Percentiles rank a stretch among this genome's conserved stretches.
Evolutionary conservation across 2,113 vertebrate genomes (phyloP).

Genomic region (Coturnix japonica): DNA sequence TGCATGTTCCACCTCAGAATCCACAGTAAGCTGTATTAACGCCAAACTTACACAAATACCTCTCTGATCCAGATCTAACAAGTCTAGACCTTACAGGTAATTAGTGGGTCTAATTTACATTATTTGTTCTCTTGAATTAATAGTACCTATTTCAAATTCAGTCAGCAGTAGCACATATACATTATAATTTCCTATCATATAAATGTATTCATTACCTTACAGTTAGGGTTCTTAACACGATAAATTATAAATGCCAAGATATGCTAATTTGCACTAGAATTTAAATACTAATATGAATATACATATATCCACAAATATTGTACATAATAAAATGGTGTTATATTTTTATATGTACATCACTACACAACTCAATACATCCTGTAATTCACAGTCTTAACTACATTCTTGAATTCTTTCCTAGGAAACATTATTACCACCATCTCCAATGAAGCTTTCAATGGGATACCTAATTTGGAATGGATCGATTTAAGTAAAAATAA

Average conservation of each 20-base stretch:
- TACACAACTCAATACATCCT: background rate
- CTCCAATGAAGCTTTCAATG: constrained; percentile 90
- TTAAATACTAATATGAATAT: background rate
- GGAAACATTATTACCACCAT: constrained; percentile 89
- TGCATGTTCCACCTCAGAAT: constrained; percentile 85
- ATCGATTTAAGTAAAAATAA: constrained; percentile 94
- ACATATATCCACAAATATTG: background rate
- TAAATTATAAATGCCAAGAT: background rate
- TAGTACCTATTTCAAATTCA: background rate
- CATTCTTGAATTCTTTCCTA: constrained; percentile 66
- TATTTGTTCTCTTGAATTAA: background rate
- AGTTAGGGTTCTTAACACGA: background rate
- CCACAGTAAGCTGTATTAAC: constrained; percentile 84
- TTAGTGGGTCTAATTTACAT: background rate
- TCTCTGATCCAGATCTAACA: constrained; percentile 83
- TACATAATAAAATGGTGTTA: background rate
- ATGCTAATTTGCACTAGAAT: background rate
- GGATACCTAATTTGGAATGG: constrained; percentile 93
- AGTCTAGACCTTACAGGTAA: constrained; percentile 91
- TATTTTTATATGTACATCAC: background rate
- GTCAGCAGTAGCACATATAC: background rate
- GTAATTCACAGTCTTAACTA: background rate
- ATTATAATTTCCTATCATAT: background rate
- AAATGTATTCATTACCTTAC: background rate
- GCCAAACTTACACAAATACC: constrained; percentile 86